Conservation (phyloP, 2,113 vertebrate species). For the Plestiodon gilberti region DNA sequence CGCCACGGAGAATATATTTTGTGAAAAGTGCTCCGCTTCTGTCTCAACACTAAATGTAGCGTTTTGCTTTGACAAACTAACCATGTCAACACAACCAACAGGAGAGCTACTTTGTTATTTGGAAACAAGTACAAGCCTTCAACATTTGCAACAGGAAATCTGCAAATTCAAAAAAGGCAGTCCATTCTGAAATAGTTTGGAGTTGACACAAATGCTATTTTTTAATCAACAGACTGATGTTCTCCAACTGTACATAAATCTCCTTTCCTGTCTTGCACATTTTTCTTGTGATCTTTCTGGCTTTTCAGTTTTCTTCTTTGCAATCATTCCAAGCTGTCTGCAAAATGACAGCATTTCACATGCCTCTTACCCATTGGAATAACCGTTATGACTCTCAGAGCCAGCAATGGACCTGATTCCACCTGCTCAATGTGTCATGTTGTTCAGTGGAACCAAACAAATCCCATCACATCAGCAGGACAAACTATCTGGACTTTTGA, state of each 20-base stretch:
- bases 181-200: neutral
- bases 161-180: neutral
- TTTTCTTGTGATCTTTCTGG: neutral
- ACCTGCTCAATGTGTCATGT: fast-evolving
- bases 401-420: conserved; percentile 8
- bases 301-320: neutral
- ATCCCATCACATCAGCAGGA: neutral
- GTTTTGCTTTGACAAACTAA: neutral
- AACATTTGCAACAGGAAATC: neutral
- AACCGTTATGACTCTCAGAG: conserved; percentile 11
- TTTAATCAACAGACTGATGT: neutral
- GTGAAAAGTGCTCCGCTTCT: neutral
- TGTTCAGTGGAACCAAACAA: neutral
- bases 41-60: neutral
- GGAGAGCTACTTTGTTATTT: neutral
- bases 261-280: neutral
- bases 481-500: neutral
- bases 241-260: neutral
- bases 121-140: neutral
- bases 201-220: neutral
- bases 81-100: neutral
- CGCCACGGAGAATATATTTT: neutral
- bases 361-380: conserved; percentile 31
- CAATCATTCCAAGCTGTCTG: neutral
- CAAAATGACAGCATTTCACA: conserved; percentile 1